Percentiles rank a stretch among this genome's conserved stretches.
These are phyloP conservation scores for Eupeodes corollae DNA, from an alignment of 1,140 invertebrate genomes.

Conservation along the genomic window DNA sequence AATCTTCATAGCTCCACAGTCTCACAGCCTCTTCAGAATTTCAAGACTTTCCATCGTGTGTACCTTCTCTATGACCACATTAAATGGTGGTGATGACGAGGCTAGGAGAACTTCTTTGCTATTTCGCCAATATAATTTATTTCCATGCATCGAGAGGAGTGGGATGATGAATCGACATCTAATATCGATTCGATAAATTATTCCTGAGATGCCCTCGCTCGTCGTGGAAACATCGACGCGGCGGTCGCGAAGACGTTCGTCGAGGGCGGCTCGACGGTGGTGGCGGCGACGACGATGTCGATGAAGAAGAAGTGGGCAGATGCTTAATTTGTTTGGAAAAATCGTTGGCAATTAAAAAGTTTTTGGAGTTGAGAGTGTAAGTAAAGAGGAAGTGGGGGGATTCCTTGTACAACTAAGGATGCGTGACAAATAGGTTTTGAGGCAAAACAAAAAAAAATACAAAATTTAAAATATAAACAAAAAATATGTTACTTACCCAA, in stretches of 20 bases:
- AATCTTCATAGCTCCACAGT: too few relatives aligned
- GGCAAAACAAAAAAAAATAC: background rate
- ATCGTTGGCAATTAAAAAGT: background rate
- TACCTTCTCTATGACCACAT: slow-evolving; percentile 49
- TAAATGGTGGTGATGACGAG: slow-evolving; percentile 50
- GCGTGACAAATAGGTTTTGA: background rate
- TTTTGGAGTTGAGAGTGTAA: background rate
- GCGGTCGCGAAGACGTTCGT: background rate
- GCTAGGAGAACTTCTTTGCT: slow-evolving; percentile 55
- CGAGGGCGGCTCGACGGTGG: background rate
- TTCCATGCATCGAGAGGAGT: slow-evolving; percentile 45
- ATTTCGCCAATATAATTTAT: slow-evolving; percentile 51
- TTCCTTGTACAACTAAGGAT: background rate
- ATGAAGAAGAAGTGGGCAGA: background rate
- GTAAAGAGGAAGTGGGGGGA: background rate
- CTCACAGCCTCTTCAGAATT: too few relatives aligned
- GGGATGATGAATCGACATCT: slow-evolving; percentile 14
- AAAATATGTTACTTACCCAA: slow-evolving; percentile 24
- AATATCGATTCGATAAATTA: background rate
- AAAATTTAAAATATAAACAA: background rate
- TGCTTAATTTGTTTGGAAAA: background rate
- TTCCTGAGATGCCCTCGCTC: slow-evolving; percentile 1
- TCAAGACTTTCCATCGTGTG: slow-evolving; percentile 36
- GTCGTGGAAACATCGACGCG: slow-evolving; percentile 1
- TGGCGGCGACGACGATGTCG: slow-evolving; percentile 5